Evolutionary conservation across 1,140 invertebrate species (phyloP), one percentile per base, ranked within the genome.

Genomic region (Acromyrmex charruanus): DNA sequence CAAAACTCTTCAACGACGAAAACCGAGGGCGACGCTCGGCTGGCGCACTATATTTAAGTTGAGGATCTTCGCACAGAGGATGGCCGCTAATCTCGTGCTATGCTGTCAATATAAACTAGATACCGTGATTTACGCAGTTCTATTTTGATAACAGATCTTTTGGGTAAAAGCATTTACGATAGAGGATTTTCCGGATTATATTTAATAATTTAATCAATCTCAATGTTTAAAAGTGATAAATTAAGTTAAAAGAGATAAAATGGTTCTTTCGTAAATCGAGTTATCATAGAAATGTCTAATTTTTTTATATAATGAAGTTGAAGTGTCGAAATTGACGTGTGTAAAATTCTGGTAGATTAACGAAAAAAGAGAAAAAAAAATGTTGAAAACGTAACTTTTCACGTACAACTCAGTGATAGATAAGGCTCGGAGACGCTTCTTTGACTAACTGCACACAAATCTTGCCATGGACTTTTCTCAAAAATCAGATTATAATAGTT

Each of bases 1-100:
- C 93, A 93, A 51, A 92, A 86, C 88, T 90, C 89, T 88, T 87
- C 79, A 86, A 63, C 75, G 77, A 25, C 69, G 72, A 77, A 28
- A 39, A 81, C 72, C 77, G 92, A 92, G 91, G 66, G 88, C 91
- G 91, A 89, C 87, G 85, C 85, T 87, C 74, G 75, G 81, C 74
- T 69, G 75, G 86, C 69, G 87, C 88, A 89, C 92, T 93, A 93
- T 93, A 94, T 94, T 93, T 94, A 94, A 94, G 89, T 82, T 74
- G 92, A 93, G 89, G 93, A 90, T 92, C 91, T 89, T 92, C 58
- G 12, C 14, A 66, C 79, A 75, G 86, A 85, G 53, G 79, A 72
- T 89, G 35, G 39, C 28, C 16, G 61, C 28, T 39, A 39, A 31
- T 39, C 55, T 12, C 9, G 6, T 16, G 51, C 3, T 74, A 16